A percentile compares a stretch with the other conserved stretches of the same genome.
phyloP scores from a whole-genome alignment of 2,113 vertebrate species.

The Platysteira castanea region DNA sequence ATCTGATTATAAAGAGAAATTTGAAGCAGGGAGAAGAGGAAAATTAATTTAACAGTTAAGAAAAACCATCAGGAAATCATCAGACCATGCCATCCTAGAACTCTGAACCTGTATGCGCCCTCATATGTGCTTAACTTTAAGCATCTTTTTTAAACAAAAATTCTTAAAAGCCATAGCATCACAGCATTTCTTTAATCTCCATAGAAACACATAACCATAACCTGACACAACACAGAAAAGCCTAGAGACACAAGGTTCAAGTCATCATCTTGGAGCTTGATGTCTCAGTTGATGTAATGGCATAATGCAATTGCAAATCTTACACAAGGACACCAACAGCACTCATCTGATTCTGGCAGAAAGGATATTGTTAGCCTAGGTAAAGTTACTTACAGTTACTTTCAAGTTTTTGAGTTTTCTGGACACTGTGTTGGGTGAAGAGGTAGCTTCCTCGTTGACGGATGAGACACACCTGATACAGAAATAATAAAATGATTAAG shows the following conservation, averaged over 20 bases:
- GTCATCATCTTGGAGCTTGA: neutral
- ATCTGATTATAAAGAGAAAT: neutral
- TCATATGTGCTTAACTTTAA: neutral
- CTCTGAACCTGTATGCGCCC: neutral
- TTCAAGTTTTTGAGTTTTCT: conserved; percentile 34
- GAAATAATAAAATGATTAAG: conserved; percentile 2
- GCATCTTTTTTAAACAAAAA: neutral
- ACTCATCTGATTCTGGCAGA: neutral
- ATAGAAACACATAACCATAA: neutral
- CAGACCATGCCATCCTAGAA: neutral
- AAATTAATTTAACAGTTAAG: neutral
- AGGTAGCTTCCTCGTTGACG: conserved; percentile 8
- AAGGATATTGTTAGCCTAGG: neutral
- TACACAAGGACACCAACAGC: neutral
- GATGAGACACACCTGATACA: conserved; percentile 57
- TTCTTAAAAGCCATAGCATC: neutral
- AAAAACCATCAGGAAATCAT: neutral
- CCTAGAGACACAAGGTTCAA: neutral
- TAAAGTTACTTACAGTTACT: conserved; percentile 66
- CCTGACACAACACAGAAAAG: neutral
- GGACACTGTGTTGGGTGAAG: conserved; percentile 6
- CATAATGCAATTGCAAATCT: neutral
- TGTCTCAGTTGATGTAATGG: neutral
- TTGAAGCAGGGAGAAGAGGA: neutral
- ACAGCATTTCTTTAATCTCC: neutral